These are phyloP conservation scores for Leucoraja erinaceus DNA, from an alignment of 2,113 vertebrate species.

Conservation along the genomic window DNA sequence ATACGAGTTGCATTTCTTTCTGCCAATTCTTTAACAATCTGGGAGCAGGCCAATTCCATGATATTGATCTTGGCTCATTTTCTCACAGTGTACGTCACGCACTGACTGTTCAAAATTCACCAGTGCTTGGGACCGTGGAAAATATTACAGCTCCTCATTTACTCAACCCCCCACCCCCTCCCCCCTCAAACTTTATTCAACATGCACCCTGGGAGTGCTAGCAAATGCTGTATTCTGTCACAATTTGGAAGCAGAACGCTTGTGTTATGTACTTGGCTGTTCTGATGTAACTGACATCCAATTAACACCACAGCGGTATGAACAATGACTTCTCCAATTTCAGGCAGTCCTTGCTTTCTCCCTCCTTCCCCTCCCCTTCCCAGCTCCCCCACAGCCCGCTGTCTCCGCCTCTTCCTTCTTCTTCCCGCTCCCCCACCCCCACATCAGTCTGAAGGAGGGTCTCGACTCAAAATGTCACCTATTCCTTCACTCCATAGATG, in stretches of 20 bases:
- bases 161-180: background rate
- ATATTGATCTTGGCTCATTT: slow-evolving; percentile 18
- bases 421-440: no score
- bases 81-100: background rate
- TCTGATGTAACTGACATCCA: background rate
- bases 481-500: no score
- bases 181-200: background rate
- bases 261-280: background rate
- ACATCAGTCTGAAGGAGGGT: no score
- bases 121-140: background rate
- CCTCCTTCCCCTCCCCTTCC: no score
- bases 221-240: background rate
- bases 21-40: slow-evolving; percentile 31
- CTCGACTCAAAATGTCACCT: no score
- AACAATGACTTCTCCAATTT: no score
- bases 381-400: no score
- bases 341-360: no score
- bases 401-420: no score
- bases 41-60: slow-evolving; percentile 23
- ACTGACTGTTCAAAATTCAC: background rate
- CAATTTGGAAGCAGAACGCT: background rate
- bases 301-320: no score
- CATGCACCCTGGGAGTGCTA: background rate
- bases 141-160: background rate
- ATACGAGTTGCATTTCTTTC: slow-evolving; percentile 23